A percentile compares a stretch with the other conserved stretches of the same genome.
Evolutionary conservation across 2,113 vertebrate genomes (phyloP).

Genomic region (Aldabrachelys gigantea): DNA sequence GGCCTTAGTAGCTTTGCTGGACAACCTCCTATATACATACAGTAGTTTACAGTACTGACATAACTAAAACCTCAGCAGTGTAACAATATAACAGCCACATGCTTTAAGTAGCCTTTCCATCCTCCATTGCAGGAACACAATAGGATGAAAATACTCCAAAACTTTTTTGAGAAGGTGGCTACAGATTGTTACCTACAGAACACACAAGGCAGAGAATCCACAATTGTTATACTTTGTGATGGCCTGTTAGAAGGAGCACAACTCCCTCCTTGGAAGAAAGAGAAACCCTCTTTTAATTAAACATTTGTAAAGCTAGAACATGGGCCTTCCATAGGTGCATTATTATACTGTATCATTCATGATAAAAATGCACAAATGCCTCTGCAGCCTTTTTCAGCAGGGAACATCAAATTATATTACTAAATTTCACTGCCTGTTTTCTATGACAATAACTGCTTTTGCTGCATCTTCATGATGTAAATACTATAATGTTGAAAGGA

Average conservation of each 20-base stretch:
- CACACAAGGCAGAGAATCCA: neutral
- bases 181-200: neutral
- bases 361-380: neutral
- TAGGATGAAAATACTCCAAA: neutral
- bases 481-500: neutral
- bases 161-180: neutral
- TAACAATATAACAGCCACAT: neutral
- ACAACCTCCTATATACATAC: neutral
- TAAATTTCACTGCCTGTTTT: neutral
- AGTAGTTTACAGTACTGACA: neutral
- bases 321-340: neutral
- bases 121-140: neutral
- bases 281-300: neutral
- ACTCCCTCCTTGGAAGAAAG: neutral
- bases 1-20: neutral
- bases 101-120: neutral
- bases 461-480: neutral
- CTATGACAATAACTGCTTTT: neutral
- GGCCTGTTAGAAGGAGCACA: neutral
- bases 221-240: neutral
- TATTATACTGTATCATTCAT: neutral
- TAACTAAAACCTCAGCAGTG: neutral
- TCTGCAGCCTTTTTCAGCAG: neutral
- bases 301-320: neutral
- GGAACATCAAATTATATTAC: neutral